Conservation (phyloP, 2,113 vertebrate species). For the Galemys pyrenaicus region DNA sequence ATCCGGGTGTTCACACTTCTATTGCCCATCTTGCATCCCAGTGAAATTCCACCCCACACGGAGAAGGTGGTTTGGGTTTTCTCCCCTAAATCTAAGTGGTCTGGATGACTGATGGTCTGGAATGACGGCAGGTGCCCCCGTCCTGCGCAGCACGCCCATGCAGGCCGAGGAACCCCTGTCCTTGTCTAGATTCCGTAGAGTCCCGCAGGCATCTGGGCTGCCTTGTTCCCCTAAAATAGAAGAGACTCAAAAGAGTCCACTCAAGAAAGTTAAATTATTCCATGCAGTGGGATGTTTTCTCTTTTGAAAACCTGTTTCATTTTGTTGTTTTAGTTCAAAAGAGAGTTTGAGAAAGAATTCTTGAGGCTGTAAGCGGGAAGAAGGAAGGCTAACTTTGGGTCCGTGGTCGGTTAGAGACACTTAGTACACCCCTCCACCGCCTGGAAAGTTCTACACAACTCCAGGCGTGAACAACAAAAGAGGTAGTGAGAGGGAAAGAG, state of each 20-base stretch:
- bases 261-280: not conserved
- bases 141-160: not conserved
- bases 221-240: not conserved
- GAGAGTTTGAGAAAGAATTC: slow-evolving; percentile 33
- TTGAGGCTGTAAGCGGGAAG: not conserved
- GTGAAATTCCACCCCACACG: not conserved
- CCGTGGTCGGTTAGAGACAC: not conserved
- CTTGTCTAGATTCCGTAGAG: not conserved
- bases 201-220: not conserved
- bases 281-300: not conserved
- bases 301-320: not conserved
- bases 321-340: not conserved
- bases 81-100: not conserved
- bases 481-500: not conserved
- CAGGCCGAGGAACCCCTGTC: fast-evolving
- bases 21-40: not conserved
- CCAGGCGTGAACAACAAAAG: not conserved
- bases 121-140: not conserved
- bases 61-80: not conserved
- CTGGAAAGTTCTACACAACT: fast-evolving
- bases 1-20: not conserved
- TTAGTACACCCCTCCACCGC: not conserved
- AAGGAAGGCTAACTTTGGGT: not conserved
- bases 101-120: not conserved
- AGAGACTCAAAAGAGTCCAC: slow-evolving; percentile 14